Percentiles rank a stretch among this genome's conserved stretches.
These are phyloP conservation scores for Tachuris rubrigastra DNA, from an alignment of 2,113 vertebrate genomes.

Conservation along the genomic window DNA sequence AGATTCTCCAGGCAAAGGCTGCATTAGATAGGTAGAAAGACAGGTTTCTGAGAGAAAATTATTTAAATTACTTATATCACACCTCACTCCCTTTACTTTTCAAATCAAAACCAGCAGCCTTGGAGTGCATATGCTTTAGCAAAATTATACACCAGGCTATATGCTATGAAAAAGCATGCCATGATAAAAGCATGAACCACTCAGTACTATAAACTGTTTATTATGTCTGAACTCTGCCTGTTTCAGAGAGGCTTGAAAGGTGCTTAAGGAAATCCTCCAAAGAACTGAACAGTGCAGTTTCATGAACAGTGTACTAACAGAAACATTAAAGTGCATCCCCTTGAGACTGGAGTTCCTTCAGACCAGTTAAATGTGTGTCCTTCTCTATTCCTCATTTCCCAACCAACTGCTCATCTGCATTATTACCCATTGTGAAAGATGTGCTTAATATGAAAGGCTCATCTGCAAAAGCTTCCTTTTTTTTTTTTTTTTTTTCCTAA, in stretches of 20 bases:
- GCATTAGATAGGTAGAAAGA: not conserved
- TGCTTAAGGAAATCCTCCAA: not conserved
- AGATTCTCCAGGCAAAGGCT: not conserved
- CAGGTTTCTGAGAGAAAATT: not conserved
- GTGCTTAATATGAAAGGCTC: not conserved
- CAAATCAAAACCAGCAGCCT: not conserved
- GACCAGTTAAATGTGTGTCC: not conserved
- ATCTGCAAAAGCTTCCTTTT: not conserved
- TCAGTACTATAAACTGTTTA: not conserved
- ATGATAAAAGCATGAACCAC: not conserved
- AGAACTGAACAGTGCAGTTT: not conserved
- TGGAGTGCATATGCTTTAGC: not conserved
- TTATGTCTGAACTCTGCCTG: not conserved
- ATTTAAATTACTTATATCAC: not conserved
- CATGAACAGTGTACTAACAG: not conserved
- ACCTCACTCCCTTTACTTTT: not conserved
- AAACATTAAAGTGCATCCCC: not conserved
- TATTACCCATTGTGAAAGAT: not conserved
- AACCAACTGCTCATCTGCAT: not conserved
- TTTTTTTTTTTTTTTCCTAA: not conserved
- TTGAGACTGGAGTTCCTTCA: not conserved
- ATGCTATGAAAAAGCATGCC: no score
- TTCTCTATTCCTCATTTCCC: not conserved
- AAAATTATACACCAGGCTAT: not conserved
- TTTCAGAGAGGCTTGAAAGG: not conserved